Evolutionary conservation across 1,140 invertebrate species (phyloP), one percentile per base, ranked within the genome.

Genomic region (Conus ventricosus): DNA sequence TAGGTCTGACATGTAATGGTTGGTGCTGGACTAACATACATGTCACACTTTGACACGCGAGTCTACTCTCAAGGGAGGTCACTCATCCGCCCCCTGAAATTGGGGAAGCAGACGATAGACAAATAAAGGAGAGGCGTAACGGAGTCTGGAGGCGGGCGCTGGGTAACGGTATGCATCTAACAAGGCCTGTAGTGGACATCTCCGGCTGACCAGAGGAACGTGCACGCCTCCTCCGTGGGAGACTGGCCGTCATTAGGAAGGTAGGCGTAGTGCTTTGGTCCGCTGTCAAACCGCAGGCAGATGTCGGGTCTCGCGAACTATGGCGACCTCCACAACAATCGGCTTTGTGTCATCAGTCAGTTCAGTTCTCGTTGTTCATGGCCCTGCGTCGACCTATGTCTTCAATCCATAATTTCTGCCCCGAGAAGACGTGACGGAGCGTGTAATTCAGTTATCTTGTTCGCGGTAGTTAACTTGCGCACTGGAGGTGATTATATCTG

Each of bases 111-210:
- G 67, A 71, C 67, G 67, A n/a, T 71, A 71, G 67, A 20, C 67
- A 23, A 71, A n/a, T 6, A 71, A n/a, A 71, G 23, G 67, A 23
- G 20, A 71, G 67, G 20, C 67, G 67, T 71, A 71, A 71, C 6
- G 67, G 67, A 17, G 67, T 71, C 67, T 71, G 10, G 17, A 20
- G 60, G 17, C 20, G 67, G 67, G 67, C 23, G 20, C 67, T 71
- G 67, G 20, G 67, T 71, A 71, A 71, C 67, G 67, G 67, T 71
- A 71, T 71, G 67, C 67, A 71, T 71, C 67, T 71, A 71, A 71
- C 67, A 17, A 71, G 67, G 67, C 67, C 15, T 20, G 6, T n/a
- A 23, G 13, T 71, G 67, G 67, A 23, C 13, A 23, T 39, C 39
- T 39, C 39, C 11, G 17, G 67, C 11, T 20, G 67, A 60, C 55